Base-by-base conservation (phyloP, 2,113 vertebrate species). In the Oryzias javanicus region DNA sequence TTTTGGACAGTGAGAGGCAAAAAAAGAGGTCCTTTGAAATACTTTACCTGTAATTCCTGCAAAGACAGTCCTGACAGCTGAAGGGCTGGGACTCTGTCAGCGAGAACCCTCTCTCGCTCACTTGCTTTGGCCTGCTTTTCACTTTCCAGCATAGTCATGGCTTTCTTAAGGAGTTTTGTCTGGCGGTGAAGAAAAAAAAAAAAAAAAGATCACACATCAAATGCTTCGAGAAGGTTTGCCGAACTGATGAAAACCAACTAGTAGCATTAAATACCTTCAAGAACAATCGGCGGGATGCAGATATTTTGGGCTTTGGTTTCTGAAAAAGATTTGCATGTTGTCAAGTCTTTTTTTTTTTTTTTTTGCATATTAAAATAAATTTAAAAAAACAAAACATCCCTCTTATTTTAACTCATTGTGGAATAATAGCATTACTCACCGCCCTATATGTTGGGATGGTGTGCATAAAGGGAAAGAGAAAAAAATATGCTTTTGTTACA, bases 131-230 rank as follows among this genome's bases (percentile, higher is more conserved):
- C 49, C 64, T 89, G 86, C 27, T 88, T 90, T 29, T 92, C 89
- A 15, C 22, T 74, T 3, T 85, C 89, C 53, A 90, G 55, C 87
- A 92, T 79, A 13, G 75, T 70, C 64, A 78, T 78, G 20, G 86
- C 90, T 49, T 87, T 92, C 81, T 91, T 90, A 17, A 93, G 69
- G 60, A 93, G 61, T 80, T 90, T 90, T 29, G 88, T 93, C 91
- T 93, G 79, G 6, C 25, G 8, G n/a, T 8, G 14, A 13, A n/a
- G 3, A 29, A 53, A 29, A 4, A 29, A 1, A 7, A 29, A 1
- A 7, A 17, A 14, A 27, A 4, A 19, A 44, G 25, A 7, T 14
- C 47, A 54, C 13, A 6, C 24, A 41, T 6, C 50, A 4, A 20
- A 5, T 64, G 12, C 16, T 55, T 49, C 3, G 60, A 29, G 40